A percentile compares a stretch with the other conserved stretches of the same genome.
phyloP scores from a whole-genome alignment of 2,888 invertebrate species.

The Drosophila parthenogenetica region DNA sequence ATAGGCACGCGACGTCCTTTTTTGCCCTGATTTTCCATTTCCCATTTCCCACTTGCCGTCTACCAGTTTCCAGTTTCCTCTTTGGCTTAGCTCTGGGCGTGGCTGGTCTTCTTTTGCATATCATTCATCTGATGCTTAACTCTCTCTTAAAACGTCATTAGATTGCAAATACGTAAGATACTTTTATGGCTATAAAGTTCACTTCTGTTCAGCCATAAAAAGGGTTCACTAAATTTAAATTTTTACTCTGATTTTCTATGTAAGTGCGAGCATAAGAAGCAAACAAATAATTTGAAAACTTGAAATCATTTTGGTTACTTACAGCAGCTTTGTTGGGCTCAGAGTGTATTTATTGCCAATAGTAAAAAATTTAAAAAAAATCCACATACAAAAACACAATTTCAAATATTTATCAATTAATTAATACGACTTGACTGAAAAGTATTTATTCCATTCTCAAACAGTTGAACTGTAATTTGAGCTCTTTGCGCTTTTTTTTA shows the following conservation, averaged over 20 bases:
- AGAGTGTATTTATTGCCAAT: too few species aligned
- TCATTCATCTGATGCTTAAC: conserved; percentile 36
- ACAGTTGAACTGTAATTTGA: not conserved
- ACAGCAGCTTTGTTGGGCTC: too few species aligned
- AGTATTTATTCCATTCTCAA: not conserved
- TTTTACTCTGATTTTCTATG: too few species aligned
- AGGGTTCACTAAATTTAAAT: not conserved
- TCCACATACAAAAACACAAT: too few species aligned
- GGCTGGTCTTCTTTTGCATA: conserved; percentile 54
- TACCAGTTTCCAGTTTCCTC: not conserved
- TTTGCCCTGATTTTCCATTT: conserved; percentile 6
- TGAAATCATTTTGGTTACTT: too few species aligned
- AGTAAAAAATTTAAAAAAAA: too few species aligned
- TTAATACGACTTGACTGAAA: too few species aligned
- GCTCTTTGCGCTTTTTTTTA: not conserved
- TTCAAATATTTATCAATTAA: too few species aligned
- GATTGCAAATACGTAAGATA: conserved; percentile 63
- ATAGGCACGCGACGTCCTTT: conserved; percentile 62
- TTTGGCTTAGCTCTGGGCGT: conserved; percentile 2
- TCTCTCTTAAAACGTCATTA: conserved; percentile 67
- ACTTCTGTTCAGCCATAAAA: not conserved
- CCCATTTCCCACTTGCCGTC: not conserved
- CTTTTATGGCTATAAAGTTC: conserved; percentile 31
- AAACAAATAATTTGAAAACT: too few species aligned
- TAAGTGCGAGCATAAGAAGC: too few species aligned